phyloP scores from a whole-genome alignment of 2,888 invertebrate species.

The Drosophila kanekoi region DNA sequence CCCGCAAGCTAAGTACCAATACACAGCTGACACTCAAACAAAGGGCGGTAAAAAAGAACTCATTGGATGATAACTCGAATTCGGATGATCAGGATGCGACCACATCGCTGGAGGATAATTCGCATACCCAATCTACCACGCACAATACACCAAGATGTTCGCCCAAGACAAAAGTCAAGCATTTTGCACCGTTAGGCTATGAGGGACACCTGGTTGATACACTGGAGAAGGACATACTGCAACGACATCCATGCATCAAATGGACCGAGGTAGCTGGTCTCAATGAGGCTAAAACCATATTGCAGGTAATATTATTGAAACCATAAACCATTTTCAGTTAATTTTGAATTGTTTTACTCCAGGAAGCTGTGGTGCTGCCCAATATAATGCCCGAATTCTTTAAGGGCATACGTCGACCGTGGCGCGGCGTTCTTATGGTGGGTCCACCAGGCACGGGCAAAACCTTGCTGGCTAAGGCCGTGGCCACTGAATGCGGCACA shows the following conservation, averaged over 20 bases:
- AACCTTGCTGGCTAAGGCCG: constrained; percentile 93
- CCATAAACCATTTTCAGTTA: not conserved
- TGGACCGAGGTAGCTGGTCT: constrained; percentile 92
- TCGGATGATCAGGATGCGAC: constrained; percentile 85
- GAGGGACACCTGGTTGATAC: constrained; percentile 92
- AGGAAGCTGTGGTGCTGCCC: constrained; percentile 95
- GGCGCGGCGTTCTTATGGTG: constrained; percentile 86
- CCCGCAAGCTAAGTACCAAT: constrained; percentile 82
- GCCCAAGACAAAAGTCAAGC: constrained; percentile 82
- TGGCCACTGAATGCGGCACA: constrained; percentile 95
- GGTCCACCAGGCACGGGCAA: constrained; percentile 90
- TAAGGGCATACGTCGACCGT: constrained; percentile 93
- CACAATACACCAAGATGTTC: constrained; percentile 83
- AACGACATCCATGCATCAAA: constrained; percentile 92
- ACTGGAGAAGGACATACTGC: constrained; percentile 93
- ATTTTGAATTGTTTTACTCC: not conserved
- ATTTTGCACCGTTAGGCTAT: constrained; percentile 88
- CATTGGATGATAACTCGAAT: constrained; percentile 85
- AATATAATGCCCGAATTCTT: constrained; percentile 95
- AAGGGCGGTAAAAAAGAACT: constrained; percentile 83
- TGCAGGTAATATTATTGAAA: constrained; percentile 83
- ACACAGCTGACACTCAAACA: constrained; percentile 85
- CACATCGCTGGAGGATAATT: constrained; percentile 85
- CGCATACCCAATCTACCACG: constrained; percentile 67
- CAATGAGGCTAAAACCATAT: constrained; percentile 90